phyloP scores from a whole-genome alignment of 37 sponge, comb jelly and placozoan species.

The Amphimedon queenslandica region DNA sequence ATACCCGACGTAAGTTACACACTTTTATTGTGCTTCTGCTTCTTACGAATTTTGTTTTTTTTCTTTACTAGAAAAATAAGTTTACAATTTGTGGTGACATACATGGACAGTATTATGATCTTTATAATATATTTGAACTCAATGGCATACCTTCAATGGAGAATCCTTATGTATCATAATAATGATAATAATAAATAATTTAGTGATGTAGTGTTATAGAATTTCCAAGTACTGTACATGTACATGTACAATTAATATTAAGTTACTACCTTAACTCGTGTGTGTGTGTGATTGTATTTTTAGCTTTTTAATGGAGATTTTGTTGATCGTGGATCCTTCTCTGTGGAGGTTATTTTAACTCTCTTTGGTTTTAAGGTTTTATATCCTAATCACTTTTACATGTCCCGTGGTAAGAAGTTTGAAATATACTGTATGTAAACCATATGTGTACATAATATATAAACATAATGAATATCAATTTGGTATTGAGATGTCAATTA shows the following conservation, averaged over 20 bases:
- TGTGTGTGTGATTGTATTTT: too few species aligned
- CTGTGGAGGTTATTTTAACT: conserved; percentile 88
- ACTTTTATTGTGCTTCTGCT: neutral
- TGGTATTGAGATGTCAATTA: too few species aligned
- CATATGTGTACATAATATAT: neutral
- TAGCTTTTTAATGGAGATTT: conserved; percentile 99
- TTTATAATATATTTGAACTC: conserved; percentile 92
- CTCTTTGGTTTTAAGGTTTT: conserved; percentile 93
- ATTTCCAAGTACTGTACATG: too few species aligned
- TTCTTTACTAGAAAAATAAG: conserved; percentile 48
- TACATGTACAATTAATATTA: too few species aligned
- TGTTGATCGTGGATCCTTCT: conserved; percentile 97
- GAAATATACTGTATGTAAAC: neutral
- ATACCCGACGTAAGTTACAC: conserved; percentile 76
- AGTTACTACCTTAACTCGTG: too few species aligned
- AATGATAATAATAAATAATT: too few species aligned
- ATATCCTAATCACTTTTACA: conserved; percentile 85
- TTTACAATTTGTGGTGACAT: conserved; percentile 99
- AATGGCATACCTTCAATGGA: conserved; percentile 87
- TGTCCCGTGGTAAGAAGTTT: conserved; percentile 78
- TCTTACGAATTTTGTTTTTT: neutral
- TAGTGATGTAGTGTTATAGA: too few species aligned
- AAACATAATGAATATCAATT: neutral
- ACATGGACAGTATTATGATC: conserved; percentile 98
- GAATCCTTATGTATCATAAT: conserved; percentile 95